Evolutionary conservation across 2,113 vertebrate species (phyloP).

Genomic region (Sterna hirundo): DNA sequence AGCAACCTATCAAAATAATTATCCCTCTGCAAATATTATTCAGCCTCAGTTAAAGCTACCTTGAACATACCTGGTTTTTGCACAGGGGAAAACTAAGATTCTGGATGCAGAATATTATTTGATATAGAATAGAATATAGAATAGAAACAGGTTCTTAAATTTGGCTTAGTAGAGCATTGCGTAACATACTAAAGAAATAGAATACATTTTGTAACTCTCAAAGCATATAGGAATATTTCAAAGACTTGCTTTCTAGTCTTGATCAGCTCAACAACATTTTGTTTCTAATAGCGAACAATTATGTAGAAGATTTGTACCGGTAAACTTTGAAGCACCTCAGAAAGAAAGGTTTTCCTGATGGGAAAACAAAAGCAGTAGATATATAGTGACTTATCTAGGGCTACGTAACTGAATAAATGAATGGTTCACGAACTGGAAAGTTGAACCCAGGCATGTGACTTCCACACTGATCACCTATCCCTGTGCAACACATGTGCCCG

Average conservation of each 20-base stretch:
- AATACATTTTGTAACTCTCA: not conserved
- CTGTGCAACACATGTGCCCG: not conserved
- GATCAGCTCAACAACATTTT: not conserved
- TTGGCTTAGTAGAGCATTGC: not conserved
- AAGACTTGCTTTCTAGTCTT: not conserved
- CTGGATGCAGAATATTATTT: not conserved
- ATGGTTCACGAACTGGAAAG: not conserved
- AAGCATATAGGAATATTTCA: not conserved
- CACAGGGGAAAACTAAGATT: not conserved
- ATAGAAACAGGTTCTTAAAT: not conserved
- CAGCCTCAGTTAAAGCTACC: not conserved
- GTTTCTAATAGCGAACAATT: not conserved
- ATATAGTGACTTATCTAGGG: not conserved
- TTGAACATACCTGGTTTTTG: not conserved
- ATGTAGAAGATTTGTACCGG: not conserved
- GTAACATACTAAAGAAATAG: not conserved
- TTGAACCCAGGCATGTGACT: not conserved
- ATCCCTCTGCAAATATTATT: not conserved
- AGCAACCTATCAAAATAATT: not conserved
- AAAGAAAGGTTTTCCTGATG: not conserved
- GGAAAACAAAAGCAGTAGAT: not conserved
- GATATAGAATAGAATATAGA: not conserved
- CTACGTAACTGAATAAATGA: not conserved
- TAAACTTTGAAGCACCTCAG: not conserved
- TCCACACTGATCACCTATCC: not conserved